Conservation (phyloP, 2,797 vertebrate genomes). For the Darevskia mixta region DNA sequence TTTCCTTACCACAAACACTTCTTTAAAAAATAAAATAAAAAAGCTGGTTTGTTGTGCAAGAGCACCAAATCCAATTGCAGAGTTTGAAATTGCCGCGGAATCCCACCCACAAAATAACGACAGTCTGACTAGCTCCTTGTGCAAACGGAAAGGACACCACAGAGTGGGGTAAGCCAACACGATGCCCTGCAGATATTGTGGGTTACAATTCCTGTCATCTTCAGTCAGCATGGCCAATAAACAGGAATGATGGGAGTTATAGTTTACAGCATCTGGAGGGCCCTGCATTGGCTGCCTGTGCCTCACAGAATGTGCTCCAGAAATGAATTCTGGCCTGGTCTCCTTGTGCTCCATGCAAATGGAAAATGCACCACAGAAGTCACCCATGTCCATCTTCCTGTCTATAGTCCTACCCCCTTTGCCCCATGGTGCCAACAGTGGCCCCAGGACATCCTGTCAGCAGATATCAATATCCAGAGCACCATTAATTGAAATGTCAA, state of each 20-base stretch:
- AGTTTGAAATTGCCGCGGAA: too few relatives aligned
- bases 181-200: too few relatives aligned
- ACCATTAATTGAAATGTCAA: not conserved
- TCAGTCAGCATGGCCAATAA: not conserved
- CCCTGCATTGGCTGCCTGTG: not conserved
- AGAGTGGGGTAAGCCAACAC: too few relatives aligned
- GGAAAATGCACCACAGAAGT: not conserved
- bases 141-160: not conserved
- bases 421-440: not conserved
- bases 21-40: too few relatives aligned
- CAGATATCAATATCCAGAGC: not conserved
- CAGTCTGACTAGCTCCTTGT: not conserved
- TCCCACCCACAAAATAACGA: too few relatives aligned
- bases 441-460: not conserved
- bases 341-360: not conserved
- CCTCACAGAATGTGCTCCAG: not conserved
- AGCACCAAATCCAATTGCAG: too few relatives aligned
- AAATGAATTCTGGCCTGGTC: not conserved
- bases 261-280: not conserved
- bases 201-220: too few relatives aligned
- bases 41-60: too few relatives aligned
- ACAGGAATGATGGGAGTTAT: not conserved
- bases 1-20: too few relatives aligned
- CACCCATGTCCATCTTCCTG: not conserved
- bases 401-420: not conserved